Conservation (phyloP, 1,140 invertebrate genomes). For the Temnothorax curvispinosus region DNA sequence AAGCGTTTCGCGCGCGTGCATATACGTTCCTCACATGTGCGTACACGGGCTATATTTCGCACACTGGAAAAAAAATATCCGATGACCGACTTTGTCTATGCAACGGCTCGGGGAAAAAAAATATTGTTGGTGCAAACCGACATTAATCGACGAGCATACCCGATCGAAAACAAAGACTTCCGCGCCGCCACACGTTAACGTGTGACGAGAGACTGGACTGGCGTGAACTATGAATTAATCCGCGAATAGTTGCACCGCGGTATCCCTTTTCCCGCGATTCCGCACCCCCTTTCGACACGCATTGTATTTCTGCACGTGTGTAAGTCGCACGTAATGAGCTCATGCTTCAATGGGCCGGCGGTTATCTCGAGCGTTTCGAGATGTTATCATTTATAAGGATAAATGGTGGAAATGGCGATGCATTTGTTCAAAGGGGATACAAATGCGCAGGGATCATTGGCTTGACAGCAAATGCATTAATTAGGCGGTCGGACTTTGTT, state of each 20-base stretch:
- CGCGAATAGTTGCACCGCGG: slow-evolving; percentile 2
- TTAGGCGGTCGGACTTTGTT: slow-evolving; percentile 31
- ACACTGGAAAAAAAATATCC: slow-evolving; percentile 20
- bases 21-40: background rate
- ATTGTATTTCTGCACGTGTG: slow-evolving; percentile 32
- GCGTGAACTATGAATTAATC: slow-evolving; percentile 39
- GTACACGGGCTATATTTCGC: background rate
- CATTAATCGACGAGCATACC: slow-evolving; percentile 45
- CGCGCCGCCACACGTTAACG: background rate
- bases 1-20: background rate
- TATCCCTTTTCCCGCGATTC: background rate
- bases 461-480: slow-evolving; percentile 54
- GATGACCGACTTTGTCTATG: slow-evolving; percentile 18
- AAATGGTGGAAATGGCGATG: slow-evolving; percentile 48
- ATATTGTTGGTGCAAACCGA: slow-evolving; percentile 12
- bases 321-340: slow-evolving; percentile 43
- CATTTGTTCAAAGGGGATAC: slow-evolving; percentile 41
- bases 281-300: slow-evolving; percentile 15
- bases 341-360: slow-evolving; percentile 29
- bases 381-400: slow-evolving; percentile 57
- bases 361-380: slow-evolving; percentile 45
- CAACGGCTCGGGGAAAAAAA: slow-evolving; percentile 2
- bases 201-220: background rate
- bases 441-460: slow-evolving; percentile 44
- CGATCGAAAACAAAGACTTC: slow-evolving; percentile 47